Evolutionary conservation across 2,113 vertebrate genomes (phyloP).

Genomic region (Echinops telfairi): DNA sequence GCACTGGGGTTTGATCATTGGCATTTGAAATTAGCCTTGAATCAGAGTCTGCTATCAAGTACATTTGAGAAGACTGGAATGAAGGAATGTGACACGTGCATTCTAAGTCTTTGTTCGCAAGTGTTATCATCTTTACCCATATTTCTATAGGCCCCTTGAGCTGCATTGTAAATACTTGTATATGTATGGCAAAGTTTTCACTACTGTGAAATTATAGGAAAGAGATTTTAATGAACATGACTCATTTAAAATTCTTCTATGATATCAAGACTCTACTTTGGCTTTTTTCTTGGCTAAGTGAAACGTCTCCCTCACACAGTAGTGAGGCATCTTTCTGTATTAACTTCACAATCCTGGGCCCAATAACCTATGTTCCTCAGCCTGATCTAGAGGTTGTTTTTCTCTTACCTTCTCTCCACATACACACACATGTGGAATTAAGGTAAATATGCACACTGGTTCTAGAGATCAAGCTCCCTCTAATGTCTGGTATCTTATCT

Average conservation of each 20-base stretch:
- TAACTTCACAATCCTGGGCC: not conserved
- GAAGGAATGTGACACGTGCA: not conserved
- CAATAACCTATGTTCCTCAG: not conserved
- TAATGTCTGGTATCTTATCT: not conserved
- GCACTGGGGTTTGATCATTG: not conserved
- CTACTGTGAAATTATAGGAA: not conserved
- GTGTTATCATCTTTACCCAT: not conserved
- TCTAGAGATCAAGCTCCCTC: not conserved
- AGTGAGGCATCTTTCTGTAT: not conserved
- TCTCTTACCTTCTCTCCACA: not conserved
- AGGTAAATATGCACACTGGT: not conserved
- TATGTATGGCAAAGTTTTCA: not conserved
- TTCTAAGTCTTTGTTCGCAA: not conserved
- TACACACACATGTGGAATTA: not conserved
- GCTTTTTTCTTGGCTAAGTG: constrained; percentile 4
- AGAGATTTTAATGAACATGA: not conserved
- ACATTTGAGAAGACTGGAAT: not conserved
- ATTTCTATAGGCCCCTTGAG: not conserved
- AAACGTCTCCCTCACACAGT: not conserved
- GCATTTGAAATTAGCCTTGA: not conserved
- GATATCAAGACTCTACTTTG: not conserved
- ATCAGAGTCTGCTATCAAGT: not conserved
- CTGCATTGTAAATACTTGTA: not conserved
- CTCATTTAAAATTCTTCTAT: not conserved
- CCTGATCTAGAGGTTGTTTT: too few relatives aligned